Evolutionary conservation across 2,797 vertebrate species (phyloP).

Genomic region (Hafferia zeledoni): DNA sequence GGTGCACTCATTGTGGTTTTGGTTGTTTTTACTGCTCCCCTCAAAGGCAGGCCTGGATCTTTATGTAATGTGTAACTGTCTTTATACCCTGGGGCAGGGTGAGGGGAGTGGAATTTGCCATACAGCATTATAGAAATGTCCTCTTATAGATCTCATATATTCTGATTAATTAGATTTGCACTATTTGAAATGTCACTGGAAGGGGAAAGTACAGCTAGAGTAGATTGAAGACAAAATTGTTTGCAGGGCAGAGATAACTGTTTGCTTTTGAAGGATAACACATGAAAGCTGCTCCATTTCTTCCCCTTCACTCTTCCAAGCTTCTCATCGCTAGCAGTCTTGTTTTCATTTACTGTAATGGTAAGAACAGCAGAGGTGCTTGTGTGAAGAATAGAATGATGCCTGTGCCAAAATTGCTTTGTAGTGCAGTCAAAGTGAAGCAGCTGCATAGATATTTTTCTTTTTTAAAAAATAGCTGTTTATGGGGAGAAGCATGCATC

Average conservation of each 20-base stretch:
- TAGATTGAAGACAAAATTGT: background rate
- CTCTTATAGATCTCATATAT: background rate
- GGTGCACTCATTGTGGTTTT: background rate
- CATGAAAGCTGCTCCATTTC: rapidly evolving
- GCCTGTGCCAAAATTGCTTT: background rate
- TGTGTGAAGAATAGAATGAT: background rate
- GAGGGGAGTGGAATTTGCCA: background rate
- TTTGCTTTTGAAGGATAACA: background rate
- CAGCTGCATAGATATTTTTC: background rate
- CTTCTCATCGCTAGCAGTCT: background rate
- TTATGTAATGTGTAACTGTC: background rate
- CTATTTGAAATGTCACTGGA: background rate
- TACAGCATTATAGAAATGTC: background rate
- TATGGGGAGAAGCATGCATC: background rate
- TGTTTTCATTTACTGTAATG: background rate
- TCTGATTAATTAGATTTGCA: background rate
- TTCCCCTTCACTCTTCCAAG: background rate
- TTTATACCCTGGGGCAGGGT: background rate
- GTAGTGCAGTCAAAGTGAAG: background rate
- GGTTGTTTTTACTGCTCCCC: background rate
- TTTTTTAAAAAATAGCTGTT: background rate
- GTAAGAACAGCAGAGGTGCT: background rate
- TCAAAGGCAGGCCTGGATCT: background rate
- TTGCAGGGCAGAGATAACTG: background rate
- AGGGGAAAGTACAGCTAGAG: background rate